Evolutionary conservation across 2,113 vertebrate genomes (phyloP), one percentile per base, ranked within the genome.

Genomic region (Mystacornis crossleyi): DNA sequence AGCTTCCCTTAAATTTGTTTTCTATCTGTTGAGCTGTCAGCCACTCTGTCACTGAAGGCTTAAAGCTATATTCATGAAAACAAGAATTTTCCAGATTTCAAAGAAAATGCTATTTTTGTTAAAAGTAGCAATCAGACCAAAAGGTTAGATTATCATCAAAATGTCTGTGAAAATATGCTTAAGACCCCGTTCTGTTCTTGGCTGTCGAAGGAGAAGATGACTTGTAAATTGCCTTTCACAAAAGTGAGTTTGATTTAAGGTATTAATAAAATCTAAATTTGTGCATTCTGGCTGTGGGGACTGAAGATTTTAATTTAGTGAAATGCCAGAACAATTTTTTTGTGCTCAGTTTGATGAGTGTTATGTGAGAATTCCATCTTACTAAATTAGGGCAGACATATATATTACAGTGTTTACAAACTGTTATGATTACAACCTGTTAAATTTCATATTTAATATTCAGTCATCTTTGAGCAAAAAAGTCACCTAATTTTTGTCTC

Each of bases 201-300:
- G 57, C 73, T 79, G 89, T 97, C 33, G 51, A 20, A 84, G 55
- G 66, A 88, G 78, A 98, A 42, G 69, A 96, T 89, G 94, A 93
- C 60, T 89, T 95, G 83, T 93, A 98, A 96, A 97, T 97, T 97
- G 89, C 80, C 86, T 97, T 96, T 96, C 94, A 88, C 94, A 74
- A 97, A 96, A 94, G 94, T 91, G 96, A 98, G 97, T 82, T 98
- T 98, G 96, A 98, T 98, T 98, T 97, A 98, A 98, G 93, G 94
- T 97, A 97, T 97, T 98, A 98, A 97, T 98, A 98, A 98, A 96
- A 91, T 96, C 93, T 97, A 97, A 98, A 97, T 97, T 96, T 96
- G 87, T 95, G 93, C 89, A 72, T 97, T 96, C 83, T 97, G 93
- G 75, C 97, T 96, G 82, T 97, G 85, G 81, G 82, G 70, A 96